A percentile compares a stretch with the other conserved stretches of the same genome.
Conservation (phyloP, 1,140 invertebrate species). For the Brevipalpus yothersi region DNA sequence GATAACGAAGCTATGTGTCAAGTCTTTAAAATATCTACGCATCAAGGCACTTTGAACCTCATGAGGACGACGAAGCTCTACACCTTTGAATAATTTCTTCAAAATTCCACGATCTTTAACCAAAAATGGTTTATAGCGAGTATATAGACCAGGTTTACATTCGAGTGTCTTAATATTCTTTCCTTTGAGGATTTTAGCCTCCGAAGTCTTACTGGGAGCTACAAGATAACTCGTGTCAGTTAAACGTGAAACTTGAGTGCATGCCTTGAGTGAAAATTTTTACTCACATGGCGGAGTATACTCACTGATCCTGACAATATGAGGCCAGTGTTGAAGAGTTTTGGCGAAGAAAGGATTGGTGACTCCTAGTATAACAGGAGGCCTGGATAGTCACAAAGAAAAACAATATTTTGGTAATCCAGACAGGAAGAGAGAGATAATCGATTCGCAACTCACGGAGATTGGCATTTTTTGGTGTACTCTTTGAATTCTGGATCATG, state of each 20-base stretch:
- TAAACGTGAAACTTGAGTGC: background rate
- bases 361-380: constrained; percentile 79
- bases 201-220: constrained; percentile 1
- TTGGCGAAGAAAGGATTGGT: constrained; percentile 99
- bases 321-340: constrained; percentile 93
- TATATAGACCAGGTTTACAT: constrained; percentile 46
- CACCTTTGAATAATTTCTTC: constrained; percentile 59
- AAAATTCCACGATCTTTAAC: constrained; percentile 77
- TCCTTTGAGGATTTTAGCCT: constrained; percentile 19
- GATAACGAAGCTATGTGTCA: constrained; percentile 97
- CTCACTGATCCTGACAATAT: constrained; percentile 60
- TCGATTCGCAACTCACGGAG: constrained; percentile 28
- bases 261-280: background rate
- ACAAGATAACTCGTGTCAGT: constrained; percentile 10
- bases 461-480: constrained; percentile 64
- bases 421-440: background rate
- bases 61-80: constrained; percentile 50
- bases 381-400: constrained; percentile 23
- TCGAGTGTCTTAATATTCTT: constrained; percentile 24
- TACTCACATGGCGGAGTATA: background rate
- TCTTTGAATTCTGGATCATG: constrained; percentile 98
- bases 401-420: constrained; percentile 1
- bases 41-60: constrained; percentile 70
- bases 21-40: constrained; percentile 58
- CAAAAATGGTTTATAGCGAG: constrained; percentile 72